Evolutionary conservation across 2,888 invertebrate species (phyloP).

Genomic region (Drosophila nigricruria): DNA sequence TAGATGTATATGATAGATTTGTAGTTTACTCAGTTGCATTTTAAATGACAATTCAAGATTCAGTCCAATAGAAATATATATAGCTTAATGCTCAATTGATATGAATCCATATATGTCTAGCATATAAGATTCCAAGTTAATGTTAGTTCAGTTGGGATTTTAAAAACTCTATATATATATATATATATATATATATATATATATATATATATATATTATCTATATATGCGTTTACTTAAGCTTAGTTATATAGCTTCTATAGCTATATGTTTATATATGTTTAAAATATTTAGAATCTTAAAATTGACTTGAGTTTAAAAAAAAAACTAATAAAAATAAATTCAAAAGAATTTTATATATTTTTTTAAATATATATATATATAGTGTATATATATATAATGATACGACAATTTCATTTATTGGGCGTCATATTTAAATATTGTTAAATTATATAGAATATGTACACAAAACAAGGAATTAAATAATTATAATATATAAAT

Average conservation of each 20-base stretch:
- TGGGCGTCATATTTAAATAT: conserved; percentile 68
- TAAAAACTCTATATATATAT: conserved; percentile 21
- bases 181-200: conserved; percentile 16
- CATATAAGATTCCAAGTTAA: conserved; percentile 13
- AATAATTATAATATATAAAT: conserved; percentile 65
- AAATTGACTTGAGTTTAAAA: conserved; percentile 57
- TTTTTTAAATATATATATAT: conserved; percentile 16
- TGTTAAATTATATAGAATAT: conserved; percentile 67
- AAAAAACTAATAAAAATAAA: neutral
- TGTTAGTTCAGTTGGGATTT: conserved; percentile 45
- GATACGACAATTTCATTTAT: conserved; percentile 72
- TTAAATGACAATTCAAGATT: conserved; percentile 70
- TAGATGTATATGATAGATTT: conserved; percentile 35
- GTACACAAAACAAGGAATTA: conserved; percentile 63
- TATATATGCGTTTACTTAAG: conserved; percentile 41
- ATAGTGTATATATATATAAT: conserved; percentile 17
- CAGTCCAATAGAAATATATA: conserved; percentile 71
- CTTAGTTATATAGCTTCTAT: conserved; percentile 41
- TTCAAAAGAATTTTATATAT: conserved; percentile 17
- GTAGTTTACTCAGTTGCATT: conserved; percentile 60
- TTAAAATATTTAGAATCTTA: conserved; percentile 53
- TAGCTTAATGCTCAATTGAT: conserved; percentile 55
- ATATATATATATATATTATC: conserved; percentile 19
- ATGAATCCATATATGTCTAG: conserved; percentile 56
- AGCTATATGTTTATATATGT: conserved; percentile 34